Conservation (phyloP, 1,140 invertebrate species). For the Brachionus asplanchnoidis region DNA sequence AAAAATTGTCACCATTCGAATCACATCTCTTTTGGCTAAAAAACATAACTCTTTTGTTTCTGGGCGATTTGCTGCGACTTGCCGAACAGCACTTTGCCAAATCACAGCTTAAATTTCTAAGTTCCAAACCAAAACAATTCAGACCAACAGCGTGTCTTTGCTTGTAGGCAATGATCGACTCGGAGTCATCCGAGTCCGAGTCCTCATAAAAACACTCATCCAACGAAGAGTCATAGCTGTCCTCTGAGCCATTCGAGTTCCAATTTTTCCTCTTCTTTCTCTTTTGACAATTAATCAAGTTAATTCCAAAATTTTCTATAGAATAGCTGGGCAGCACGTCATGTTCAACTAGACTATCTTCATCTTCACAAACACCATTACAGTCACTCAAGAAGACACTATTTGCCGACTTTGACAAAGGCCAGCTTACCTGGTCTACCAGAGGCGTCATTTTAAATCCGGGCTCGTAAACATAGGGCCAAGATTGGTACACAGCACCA, state of each 20-base stretch:
- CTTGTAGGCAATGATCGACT: constrained; percentile 25
- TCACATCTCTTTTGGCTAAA: constrained; percentile 10
- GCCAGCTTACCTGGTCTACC: not conserved
- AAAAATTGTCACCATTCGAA: not conserved
- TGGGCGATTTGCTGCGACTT: not conserved
- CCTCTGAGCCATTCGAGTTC: not conserved
- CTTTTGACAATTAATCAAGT: not conserved
- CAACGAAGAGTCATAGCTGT: not conserved
- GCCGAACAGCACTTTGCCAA: not conserved
- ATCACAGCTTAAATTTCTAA: not conserved
- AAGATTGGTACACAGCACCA: constrained; percentile 36
- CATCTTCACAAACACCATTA: not conserved
- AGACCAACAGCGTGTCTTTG: constrained; percentile 15
- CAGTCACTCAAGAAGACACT: not conserved
- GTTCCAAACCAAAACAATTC: constrained; percentile 2
- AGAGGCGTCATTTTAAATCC: constrained; percentile 1
- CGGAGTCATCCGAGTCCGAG: constrained; percentile 19
- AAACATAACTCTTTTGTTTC: not conserved
- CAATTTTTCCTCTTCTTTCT: not conserved
- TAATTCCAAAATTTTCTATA: constrained; percentile 25
- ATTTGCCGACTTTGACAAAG: constrained; percentile 6
- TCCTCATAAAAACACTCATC: constrained; percentile 34
- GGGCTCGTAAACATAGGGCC: constrained; percentile 33
- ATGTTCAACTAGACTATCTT: not conserved
- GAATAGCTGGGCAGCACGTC: not conserved